A percentile compares a stretch with the other conserved stretches of the same genome.
These are phyloP conservation scores for Drosophila antonietae DNA, from an alignment of 2,888 invertebrate species.

Conservation along the genomic window DNA sequence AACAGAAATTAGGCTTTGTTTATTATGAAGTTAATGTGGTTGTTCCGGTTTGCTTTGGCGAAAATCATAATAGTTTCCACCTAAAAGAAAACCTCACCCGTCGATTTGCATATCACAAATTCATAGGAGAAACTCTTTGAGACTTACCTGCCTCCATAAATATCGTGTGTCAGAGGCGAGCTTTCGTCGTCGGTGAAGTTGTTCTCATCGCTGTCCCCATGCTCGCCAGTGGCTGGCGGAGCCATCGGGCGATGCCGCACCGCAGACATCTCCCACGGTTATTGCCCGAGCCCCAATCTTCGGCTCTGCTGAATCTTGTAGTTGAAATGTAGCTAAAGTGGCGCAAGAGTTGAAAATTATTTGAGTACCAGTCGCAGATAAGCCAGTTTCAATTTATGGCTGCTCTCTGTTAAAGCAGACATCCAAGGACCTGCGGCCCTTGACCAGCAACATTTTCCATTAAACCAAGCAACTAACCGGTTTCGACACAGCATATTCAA, in stretches of 20 bases:
- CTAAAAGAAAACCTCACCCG: slow-evolving; percentile 11
- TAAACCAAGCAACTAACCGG: slow-evolving; percentile 45
- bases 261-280: slow-evolving; percentile 86
- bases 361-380: slow-evolving; percentile 45
- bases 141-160: slow-evolving; percentile 94
- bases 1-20: slow-evolving; percentile 50
- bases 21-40: slow-evolving; percentile 24
- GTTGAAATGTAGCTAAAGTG: slow-evolving; percentile 42
- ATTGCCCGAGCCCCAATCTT: slow-evolving; percentile 40
- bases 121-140: neutral
- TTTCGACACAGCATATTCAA: slow-evolving; percentile 20
- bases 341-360: slow-evolving; percentile 39
- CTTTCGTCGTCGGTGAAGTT: slow-evolving; percentile 95
- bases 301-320: slow-evolving; percentile 26
- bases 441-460: slow-evolving; percentile 40
- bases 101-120: slow-evolving; percentile 57
- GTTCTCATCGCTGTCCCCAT: slow-evolving; percentile 89
- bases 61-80: slow-evolving; percentile 1
- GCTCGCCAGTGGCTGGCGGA: slow-evolving; percentile 84
- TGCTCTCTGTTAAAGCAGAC: slow-evolving; percentile 5
- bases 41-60: slow-evolving; percentile 58
- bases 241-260: slow-evolving; percentile 87
- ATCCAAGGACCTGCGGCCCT: slow-evolving; percentile 69
- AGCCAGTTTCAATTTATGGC: slow-evolving; percentile 58
- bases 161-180: slow-evolving; percentile 93